Conservation (phyloP, 2,797 vertebrate genomes). For the Oreochromis mossambicus region DNA sequence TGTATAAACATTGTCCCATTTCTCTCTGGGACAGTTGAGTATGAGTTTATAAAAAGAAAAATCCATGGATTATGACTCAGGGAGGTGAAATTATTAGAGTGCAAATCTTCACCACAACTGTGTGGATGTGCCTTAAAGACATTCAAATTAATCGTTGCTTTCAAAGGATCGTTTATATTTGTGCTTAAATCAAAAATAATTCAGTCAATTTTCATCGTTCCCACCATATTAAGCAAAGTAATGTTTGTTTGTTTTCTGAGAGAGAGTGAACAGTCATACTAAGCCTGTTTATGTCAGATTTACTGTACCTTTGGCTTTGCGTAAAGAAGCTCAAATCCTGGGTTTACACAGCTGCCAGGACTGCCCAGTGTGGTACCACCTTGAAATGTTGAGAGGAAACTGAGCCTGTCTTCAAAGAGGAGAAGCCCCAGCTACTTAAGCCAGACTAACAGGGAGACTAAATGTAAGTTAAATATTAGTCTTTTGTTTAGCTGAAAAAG, state of each 20-base stretch:
- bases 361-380: slow-evolving; percentile 1
- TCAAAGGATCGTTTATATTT: background rate
- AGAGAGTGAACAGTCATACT: background rate
- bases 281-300: background rate
- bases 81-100: background rate
- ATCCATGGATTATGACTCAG: slow-evolving; percentile 21
- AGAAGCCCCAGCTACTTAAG: background rate
- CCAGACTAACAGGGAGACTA: background rate
- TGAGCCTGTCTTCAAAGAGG: background rate
- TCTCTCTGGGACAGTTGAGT: slow-evolving; percentile 9
- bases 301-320: slow-evolving; percentile 5
- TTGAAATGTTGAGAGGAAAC: slow-evolving; percentile 5
- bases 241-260: background rate
- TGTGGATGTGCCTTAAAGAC: background rate
- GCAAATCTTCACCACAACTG: background rate
- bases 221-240: background rate
- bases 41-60: slow-evolving; percentile 30
- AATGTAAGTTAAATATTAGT: background rate
- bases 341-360: slow-evolving; percentile 48
- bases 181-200: background rate
- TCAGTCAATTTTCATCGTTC: background rate
- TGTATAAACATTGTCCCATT: slow-evolving; percentile 20
- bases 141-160: background rate
- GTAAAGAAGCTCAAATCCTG: background rate
- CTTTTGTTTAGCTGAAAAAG: background rate